phyloP scores from a whole-genome alignment of 2,113 vertebrate genomes.

The Pavo muticus region DNA sequence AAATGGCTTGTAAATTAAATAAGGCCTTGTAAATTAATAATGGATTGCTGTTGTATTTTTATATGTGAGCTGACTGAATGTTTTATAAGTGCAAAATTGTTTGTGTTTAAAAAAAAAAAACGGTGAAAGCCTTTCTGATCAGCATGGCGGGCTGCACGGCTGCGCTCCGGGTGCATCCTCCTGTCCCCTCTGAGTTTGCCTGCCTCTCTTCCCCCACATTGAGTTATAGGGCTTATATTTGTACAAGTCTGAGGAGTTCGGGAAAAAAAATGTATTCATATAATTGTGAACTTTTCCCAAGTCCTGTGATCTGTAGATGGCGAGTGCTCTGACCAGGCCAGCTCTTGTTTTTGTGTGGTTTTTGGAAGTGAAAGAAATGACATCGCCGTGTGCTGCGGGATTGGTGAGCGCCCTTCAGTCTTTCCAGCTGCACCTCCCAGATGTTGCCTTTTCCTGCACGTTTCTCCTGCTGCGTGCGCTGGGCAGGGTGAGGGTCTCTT shows the following conservation, averaged over 20 bases:
- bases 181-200: background rate
- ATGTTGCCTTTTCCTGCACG: background rate
- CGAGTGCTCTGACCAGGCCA: background rate
- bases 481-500: background rate
- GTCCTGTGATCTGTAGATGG: background rate
- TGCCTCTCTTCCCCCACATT: background rate
- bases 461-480: background rate
- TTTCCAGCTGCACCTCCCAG: background rate
- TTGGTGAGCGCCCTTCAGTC: background rate
- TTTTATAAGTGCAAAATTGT: constrained; percentile 59
- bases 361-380: background rate
- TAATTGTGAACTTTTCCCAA: too few species aligned
- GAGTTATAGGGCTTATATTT: background rate
- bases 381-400: background rate
- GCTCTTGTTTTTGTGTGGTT: background rate
- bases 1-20: constrained; percentile 54
- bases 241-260: background rate
- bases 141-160: background rate
- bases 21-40: constrained; percentile 61
- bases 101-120: constrained; percentile 15
- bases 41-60: constrained; percentile 33
- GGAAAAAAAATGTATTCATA: too few species aligned
- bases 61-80: constrained; percentile 40
- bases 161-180: background rate
- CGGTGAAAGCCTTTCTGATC: background rate